Conservation (phyloP, 2,888 invertebrate genomes). For the Dioctria rufipes region DNA sequence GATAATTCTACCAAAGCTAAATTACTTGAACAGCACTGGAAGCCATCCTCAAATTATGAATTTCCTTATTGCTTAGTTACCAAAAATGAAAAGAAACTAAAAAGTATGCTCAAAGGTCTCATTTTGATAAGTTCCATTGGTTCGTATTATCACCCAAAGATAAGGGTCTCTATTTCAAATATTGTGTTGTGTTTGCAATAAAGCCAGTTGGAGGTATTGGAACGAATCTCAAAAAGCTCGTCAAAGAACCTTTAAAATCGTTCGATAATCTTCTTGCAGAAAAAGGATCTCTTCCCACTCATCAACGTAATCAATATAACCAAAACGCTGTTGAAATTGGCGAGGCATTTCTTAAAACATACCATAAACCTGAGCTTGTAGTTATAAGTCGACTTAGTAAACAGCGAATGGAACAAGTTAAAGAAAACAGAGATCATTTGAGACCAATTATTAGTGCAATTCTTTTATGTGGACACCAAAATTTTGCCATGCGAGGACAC, state of each 20-base stretch:
- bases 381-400: not conserved
- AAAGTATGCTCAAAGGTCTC: too few relatives aligned
- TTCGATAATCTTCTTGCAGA: not conserved
- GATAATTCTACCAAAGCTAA: not conserved
- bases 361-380: not conserved
- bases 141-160: too few relatives aligned
- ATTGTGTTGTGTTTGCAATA: conserved; percentile 3
- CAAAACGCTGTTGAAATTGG: not conserved
- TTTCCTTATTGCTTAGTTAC: not conserved
- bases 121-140: too few relatives aligned
- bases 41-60: not conserved
- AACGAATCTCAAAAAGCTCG: not conserved
- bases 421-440: not conserved
- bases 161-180: too few relatives aligned
- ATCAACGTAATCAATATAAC: conserved; percentile 11
- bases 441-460: too few relatives aligned
- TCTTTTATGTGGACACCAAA: too few relatives aligned
- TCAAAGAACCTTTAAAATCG: conserved; percentile 15
- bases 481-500: too few relatives aligned
- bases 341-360: not conserved
- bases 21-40: not conserved
- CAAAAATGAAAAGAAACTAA: not conserved
- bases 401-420: not conserved
- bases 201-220: not conserved
- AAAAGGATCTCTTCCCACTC: not conserved